Evolutionary conservation across 2,113 vertebrate genomes (phyloP).

Genomic region (Trinectes maculatus): DNA sequence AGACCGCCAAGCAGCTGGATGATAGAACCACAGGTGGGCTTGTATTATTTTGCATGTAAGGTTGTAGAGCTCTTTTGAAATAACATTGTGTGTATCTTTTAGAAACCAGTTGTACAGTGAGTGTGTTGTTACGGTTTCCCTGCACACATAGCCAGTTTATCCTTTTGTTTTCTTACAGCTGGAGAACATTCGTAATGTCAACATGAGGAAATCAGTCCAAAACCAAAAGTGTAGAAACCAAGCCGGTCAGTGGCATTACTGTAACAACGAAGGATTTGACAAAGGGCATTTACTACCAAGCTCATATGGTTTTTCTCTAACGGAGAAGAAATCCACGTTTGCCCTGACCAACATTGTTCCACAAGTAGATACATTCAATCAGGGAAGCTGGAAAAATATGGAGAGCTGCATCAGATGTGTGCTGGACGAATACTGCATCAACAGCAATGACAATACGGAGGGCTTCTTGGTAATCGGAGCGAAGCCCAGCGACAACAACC

Average conservation of each 20-base stretch:
- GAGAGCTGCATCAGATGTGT: neutral
- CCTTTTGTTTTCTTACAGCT: neutral
- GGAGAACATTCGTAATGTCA: neutral
- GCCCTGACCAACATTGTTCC: conserved; percentile 1
- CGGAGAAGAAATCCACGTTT: neutral
- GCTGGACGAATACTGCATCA: neutral
- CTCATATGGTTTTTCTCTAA: neutral
- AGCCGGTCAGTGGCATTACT: neutral
- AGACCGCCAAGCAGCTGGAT: neutral
- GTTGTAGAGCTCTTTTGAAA: neutral
- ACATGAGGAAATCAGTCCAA: neutral
- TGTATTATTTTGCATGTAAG: no score
- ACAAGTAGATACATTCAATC: neutral
- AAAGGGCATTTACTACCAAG: neutral
- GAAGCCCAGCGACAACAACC: neutral
- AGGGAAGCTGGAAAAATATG: neutral
- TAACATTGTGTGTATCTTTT: neutral
- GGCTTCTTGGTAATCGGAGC: neutral
- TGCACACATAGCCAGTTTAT: neutral
- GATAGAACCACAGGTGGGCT: conserved; percentile 2
- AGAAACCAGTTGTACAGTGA: neutral
- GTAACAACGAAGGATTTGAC: neutral
- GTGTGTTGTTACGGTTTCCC: neutral
- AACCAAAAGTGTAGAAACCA: neutral
- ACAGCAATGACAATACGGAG: neutral